Base-by-base conservation (phyloP, 2,888 invertebrate genomes). In the Dryadula phaetusa region DNA sequence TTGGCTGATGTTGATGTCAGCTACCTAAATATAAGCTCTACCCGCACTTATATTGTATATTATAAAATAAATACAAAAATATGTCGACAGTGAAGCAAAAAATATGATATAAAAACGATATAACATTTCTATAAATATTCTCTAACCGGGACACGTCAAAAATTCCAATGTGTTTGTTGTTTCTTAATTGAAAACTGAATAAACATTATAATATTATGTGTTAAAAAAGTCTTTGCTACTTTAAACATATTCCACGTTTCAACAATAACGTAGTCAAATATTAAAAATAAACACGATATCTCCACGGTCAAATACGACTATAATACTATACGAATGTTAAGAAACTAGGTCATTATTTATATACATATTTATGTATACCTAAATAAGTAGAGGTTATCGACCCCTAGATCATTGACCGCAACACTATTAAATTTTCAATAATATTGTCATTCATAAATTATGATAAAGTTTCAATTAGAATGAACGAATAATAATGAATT, bases 341-440 rank as follows among this genome's bases (percentile, higher is more conserved):
- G 46, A 54, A 65, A 40, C 58, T 65, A 20, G 60, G 65, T 60
- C 65, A 60, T 28, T 52, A 37, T 18, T 54, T 28, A 32, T 58
- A 16, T 49, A 42, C 20, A 20, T 20, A 49, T 60, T 47, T 63
- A 67, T 62, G 52, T 58, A 70, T 62, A 61, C 49, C 54, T 64
- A 69, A 69, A 74, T 71, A 64, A 65, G 64, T 47, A 7, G 44
- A 67, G 74, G 69, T 64, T 71, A 52, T 67, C 69, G 73, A 76
- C 74, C 62, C 40, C 44, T 4, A 20, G 75, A 70, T 62, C 73
- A 62, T 72, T 65, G 74, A 69, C 74, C 73, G 71, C 68, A 53
- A 65, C 66, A 58, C 58, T 70, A 63, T 65, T 54, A 58, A 64
- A 64, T 64, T 56, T 18, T 61, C 37, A 64, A 67, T 67, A 67